A percentile compares a stretch with the other conserved stretches of the same genome.
These are phyloP conservation scores for Diorhabda sublineata DNA, from an alignment of 1,140 invertebrate species.

Conservation along the genomic window DNA sequence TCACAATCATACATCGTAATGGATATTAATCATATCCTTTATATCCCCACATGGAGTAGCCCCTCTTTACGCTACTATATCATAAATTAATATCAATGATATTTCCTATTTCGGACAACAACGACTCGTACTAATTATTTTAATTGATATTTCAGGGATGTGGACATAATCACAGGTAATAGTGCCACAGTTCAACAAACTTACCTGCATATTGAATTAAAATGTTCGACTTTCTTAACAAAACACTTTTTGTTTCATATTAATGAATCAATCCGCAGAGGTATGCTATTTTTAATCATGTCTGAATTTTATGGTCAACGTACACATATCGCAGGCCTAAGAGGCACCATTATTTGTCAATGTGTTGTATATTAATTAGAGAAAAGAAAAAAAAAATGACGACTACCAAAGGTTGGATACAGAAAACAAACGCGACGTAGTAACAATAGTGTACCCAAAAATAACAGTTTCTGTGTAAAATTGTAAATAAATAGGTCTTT, in stretches of 20 bases:
- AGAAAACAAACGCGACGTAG: constrained; percentile 21
- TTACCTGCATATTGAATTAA: neutral
- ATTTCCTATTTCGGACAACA: no score
- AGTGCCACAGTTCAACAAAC: no score
- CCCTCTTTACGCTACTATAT: no score
- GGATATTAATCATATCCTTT: no score
- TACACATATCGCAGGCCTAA: constrained; percentile 35
- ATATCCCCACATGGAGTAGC: no score
- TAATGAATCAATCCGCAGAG: neutral
- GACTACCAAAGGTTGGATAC: constrained; percentile 24
- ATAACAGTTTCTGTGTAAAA: constrained; percentile 33
- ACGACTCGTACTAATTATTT: no score
- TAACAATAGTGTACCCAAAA: constrained; percentile 23
- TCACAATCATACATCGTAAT: no score
- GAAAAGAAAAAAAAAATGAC: constrained; percentile 18
- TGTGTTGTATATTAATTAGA: constrained; percentile 30
- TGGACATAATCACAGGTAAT: no score
- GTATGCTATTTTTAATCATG: neutral
- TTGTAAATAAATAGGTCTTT: constrained; percentile 33
- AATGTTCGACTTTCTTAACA: neutral
- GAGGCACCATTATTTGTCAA: constrained; percentile 27
- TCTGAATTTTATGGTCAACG: neutral
- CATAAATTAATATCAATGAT: no score
- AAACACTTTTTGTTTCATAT: neutral
- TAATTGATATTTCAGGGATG: no score